Conservation (phyloP, 1,140 invertebrate species). For the Xylocopa sonorina region DNA sequence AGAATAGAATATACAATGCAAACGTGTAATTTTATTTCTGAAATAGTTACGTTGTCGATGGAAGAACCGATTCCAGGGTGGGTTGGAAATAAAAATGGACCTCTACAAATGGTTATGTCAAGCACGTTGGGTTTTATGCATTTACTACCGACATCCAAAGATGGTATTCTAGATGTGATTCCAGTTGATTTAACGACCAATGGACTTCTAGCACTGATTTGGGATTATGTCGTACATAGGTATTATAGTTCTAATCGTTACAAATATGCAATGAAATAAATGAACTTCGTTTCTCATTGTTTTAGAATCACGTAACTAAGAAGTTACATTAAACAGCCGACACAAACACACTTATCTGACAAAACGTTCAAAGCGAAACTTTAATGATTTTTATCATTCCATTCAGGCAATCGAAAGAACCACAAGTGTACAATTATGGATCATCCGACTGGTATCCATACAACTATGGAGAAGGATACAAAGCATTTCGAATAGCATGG, state of each 20-base stretch:
- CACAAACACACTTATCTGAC: no score
- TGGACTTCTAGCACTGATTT: constrained; percentile 87
- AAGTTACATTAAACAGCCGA: no score
- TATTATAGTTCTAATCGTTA: no score
- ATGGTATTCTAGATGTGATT: constrained; percentile 83
- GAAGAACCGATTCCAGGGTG: constrained; percentile 87
- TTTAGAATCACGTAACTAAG: no score
- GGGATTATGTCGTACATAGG: constrained; percentile 83
- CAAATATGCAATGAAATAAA: no score
- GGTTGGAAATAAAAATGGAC: constrained; percentile 90
- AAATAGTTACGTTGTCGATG: constrained; percentile 86
- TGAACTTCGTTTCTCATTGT: no score
- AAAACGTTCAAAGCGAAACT: no score
- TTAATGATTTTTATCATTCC: not conserved
- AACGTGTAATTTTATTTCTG: constrained; percentile 81
- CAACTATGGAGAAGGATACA: accelerated
- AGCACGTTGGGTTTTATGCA: constrained; percentile 87
- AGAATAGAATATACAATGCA: constrained; percentile 86
- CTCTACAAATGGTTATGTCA: constrained; percentile 82
- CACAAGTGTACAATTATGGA: constrained; percentile 87
- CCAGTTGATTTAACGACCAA: constrained; percentile 93
- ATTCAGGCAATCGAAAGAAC: constrained; percentile 67
- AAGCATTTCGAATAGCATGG: no score
- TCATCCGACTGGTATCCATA: not conserved
- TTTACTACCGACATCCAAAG: constrained; percentile 73